Evolutionary conservation across 2,797 vertebrate genomes (phyloP).

Genomic region (Acropternis orthonyx): DNA sequence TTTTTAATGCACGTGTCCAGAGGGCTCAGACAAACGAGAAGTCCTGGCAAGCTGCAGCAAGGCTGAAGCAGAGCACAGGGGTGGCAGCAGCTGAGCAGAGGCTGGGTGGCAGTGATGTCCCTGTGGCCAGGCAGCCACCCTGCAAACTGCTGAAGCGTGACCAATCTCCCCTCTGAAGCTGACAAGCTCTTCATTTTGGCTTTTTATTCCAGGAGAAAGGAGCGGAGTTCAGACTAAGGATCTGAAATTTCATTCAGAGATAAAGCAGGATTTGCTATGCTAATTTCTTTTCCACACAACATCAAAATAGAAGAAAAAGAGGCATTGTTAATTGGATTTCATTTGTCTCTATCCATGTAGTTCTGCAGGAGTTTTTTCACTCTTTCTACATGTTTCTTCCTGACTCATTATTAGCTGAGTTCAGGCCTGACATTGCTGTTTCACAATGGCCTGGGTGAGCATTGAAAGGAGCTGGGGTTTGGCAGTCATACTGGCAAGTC

Average conservation of each 20-base stretch:
- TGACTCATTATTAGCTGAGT: background rate
- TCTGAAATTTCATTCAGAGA: constrained; percentile 54
- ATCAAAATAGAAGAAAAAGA: constrained; percentile 46
- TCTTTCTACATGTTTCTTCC: background rate
- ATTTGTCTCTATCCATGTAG: background rate
- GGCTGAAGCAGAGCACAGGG: background rate
- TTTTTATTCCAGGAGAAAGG: constrained; percentile 52
- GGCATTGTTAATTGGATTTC: background rate
- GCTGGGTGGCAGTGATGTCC: background rate
- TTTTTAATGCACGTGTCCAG: background rate
- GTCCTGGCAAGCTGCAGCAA: background rate
- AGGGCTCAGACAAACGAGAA: background rate
- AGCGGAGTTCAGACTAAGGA: constrained; percentile 59
- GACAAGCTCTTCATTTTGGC: constrained; percentile 18
- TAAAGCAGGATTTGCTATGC: constrained; percentile 71
- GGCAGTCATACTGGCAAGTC: background rate
- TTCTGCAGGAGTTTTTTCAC: background rate
- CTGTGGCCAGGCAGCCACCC: background rate
- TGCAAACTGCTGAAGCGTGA: constrained; percentile 18
- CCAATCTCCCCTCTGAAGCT: constrained; percentile 64
- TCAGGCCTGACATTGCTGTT: background rate
- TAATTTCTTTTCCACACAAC: constrained; percentile 62
- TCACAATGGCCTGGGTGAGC: background rate
- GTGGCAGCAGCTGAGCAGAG: background rate
- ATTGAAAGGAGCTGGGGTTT: background rate